Evolutionary conservation across 2,113 vertebrate species (phyloP).

Genomic region (Ovis canadensis): DNA sequence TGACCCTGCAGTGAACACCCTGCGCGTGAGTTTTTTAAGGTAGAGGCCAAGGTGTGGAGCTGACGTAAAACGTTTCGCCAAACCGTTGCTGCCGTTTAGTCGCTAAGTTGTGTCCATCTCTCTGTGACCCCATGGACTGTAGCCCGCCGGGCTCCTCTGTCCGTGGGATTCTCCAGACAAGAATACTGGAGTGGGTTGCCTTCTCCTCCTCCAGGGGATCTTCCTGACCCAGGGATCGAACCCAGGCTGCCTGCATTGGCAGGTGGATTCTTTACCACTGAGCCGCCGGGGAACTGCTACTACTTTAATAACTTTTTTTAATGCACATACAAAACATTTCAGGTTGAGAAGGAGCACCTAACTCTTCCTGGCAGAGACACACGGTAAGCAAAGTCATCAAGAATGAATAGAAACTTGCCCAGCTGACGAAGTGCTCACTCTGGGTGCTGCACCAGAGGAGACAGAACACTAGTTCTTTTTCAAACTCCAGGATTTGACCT

Average conservation of each 20-base stretch:
- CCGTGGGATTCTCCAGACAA: not conserved
- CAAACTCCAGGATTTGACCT: not conserved
- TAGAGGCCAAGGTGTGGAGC: not conserved
- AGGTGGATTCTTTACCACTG: not conserved
- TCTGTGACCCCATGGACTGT: not conserved
- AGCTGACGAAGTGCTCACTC: not conserved
- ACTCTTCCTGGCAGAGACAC: not conserved
- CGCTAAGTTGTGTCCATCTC: accelerated
- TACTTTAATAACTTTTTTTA: not conserved
- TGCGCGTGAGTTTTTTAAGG: not conserved
- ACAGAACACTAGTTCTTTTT: not conserved
- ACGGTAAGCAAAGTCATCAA: not conserved
- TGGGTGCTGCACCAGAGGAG: not conserved
- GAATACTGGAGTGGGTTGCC: not conserved
- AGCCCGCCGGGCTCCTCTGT: not conserved
- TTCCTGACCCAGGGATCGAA: not conserved
- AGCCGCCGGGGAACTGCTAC: not conserved
- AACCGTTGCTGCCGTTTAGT: no score
- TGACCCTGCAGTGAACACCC: not conserved
- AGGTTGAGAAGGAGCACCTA: not conserved
- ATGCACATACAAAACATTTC: not conserved
- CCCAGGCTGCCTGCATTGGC: not conserved
- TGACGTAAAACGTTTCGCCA: not conserved
- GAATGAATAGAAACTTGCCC: not conserved
- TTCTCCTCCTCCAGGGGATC: not conserved